A percentile compares a stretch with the other conserved stretches of the same genome.
Evolutionary conservation across 2,888 invertebrate species (phyloP).

Genomic region (Polyommatus iphigenia): DNA sequence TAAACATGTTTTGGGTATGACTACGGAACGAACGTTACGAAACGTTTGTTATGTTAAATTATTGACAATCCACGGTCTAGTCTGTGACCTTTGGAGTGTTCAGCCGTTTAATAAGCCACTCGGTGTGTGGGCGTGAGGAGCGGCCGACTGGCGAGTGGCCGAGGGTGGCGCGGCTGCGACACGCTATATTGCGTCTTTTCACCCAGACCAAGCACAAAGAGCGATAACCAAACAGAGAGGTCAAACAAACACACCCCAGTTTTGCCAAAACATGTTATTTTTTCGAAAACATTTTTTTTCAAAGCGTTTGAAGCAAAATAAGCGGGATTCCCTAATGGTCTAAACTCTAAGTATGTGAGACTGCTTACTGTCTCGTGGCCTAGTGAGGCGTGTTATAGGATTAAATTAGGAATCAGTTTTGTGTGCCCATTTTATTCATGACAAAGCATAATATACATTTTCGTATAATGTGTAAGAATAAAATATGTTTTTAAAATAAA

Average conservation of each 20-base stretch:
- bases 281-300: background rate
- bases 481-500: background rate
- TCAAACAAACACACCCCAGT: background rate
- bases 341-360: background rate
- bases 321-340: background rate
- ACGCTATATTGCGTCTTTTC: slow-evolving; percentile 27
- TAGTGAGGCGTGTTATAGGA: background rate
- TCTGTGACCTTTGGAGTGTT: slow-evolving; percentile 30
- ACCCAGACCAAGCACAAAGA: slow-evolving; percentile 9
- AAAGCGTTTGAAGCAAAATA: background rate
- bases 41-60: background rate
- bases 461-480: background rate
- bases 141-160: slow-evolving; percentile 23
- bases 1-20: background rate
- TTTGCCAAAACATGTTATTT: background rate
- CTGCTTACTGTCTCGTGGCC: background rate
- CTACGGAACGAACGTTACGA: background rate
- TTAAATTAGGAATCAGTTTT: background rate
- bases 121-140: slow-evolving; percentile 20
- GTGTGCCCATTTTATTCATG: background rate
- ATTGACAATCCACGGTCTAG: background rate
- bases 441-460: background rate
- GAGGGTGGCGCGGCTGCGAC: slow-evolving; percentile 25
- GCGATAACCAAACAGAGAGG: background rate
- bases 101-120: slow-evolving; percentile 28